Evolutionary conservation across 2,888 invertebrate species (phyloP).

Genomic region (Onthophagus sagittarius): DNA sequence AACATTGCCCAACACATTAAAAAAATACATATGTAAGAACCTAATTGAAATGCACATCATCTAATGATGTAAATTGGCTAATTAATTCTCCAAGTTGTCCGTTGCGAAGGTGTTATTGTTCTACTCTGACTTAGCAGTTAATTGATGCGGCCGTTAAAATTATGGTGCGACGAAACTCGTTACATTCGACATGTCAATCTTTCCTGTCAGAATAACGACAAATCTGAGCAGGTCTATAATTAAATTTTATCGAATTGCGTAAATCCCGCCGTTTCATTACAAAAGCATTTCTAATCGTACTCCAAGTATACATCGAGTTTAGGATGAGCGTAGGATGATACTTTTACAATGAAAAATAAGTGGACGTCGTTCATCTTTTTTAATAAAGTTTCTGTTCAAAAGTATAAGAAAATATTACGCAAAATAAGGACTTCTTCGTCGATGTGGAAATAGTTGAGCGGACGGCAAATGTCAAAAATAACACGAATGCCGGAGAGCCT

Average conservation of each 20-base stretch:
- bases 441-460: neutral
- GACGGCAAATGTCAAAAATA: slow-evolving; percentile 11
- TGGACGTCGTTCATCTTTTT: neutral
- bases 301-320: slow-evolving; percentile 2
- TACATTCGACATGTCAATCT: slow-evolving; percentile 6
- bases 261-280: neutral
- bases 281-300: slow-evolving; percentile 15
- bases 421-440: neutral
- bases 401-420: too few relatives aligned
- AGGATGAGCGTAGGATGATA: neutral
- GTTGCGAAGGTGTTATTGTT: slow-evolving; percentile 22
- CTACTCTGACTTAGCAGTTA: slow-evolving; percentile 21
- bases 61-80: neutral
- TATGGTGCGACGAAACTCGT: slow-evolving; percentile 17
- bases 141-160: slow-evolving; percentile 23
- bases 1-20: neutral
- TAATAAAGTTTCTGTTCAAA: too few relatives aligned
- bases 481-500: neutral
- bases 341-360: neutral
- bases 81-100: neutral
- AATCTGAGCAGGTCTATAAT: too few relatives aligned
- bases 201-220: neutral
- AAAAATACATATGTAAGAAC: neutral
- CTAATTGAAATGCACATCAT: neutral
- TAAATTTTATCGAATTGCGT: slow-evolving; percentile 1